These are phyloP conservation scores for Caenorhabditis latens DNA, from an alignment of 1,140 invertebrate species.

Conservation along the genomic window DNA sequence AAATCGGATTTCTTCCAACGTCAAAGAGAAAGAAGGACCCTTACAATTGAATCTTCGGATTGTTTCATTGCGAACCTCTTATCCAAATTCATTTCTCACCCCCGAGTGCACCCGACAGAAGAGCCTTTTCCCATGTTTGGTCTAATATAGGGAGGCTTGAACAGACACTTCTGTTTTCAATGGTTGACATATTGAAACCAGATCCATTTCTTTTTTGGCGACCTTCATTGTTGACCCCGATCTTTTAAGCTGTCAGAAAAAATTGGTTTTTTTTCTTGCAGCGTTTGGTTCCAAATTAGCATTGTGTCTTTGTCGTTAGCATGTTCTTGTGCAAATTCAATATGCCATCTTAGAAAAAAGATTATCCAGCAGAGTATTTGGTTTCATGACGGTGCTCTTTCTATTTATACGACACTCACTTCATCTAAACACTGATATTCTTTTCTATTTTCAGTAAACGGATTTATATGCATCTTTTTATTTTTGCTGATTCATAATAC, in stretches of 20 bases:
- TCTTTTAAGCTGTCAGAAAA: slow-evolving; percentile 20
- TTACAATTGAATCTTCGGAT: slow-evolving; percentile 41
- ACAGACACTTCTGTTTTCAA: slow-evolving; percentile 37
- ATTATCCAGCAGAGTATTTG: slow-evolving; percentile 14
- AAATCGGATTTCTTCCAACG: neutral
- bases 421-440: no score
- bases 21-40: neutral
- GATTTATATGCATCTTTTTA: no score
- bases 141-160: slow-evolving; percentile 30
- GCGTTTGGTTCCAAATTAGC: neutral
- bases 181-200: slow-evolving; percentile 51
- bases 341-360: slow-evolving; percentile 11
- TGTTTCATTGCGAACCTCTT: slow-evolving; percentile 46
- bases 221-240: slow-evolving; percentile 1
- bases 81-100: slow-evolving; percentile 30
- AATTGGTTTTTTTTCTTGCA: neutral
- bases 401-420: no score
- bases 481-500: neutral
- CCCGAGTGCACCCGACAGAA: slow-evolving; percentile 20
- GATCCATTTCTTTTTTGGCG: slow-evolving; percentile 18
- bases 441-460: no score
- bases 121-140: slow-evolving; percentile 10
- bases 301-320: slow-evolving; percentile 26
- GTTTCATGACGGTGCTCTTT: neutral
- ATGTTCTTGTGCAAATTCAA: neutral